These are phyloP conservation scores for Acrobasis repandana DNA, from an alignment of 2,888 invertebrate genomes.

Conservation along the genomic window DNA sequence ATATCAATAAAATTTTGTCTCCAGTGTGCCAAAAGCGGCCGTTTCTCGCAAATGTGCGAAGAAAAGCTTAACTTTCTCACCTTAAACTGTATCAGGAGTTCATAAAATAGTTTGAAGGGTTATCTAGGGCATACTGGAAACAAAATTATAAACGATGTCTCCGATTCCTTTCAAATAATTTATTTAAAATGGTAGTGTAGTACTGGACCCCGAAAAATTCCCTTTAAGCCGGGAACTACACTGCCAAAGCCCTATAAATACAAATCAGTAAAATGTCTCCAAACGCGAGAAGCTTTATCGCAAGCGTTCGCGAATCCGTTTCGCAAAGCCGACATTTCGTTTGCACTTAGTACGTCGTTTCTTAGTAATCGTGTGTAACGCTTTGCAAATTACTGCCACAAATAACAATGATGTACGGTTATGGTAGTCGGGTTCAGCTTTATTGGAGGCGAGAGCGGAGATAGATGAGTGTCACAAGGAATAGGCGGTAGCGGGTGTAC, in stretches of 20 bases:
- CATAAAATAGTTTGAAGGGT: too few relatives aligned
- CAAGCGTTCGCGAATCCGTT: conserved; percentile 15
- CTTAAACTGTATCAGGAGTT: too few relatives aligned
- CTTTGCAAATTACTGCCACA: conserved; percentile 70
- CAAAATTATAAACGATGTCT: too few relatives aligned
- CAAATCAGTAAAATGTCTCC: background rate
- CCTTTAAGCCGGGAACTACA: too few relatives aligned
- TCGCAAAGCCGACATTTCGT: conserved; percentile 50
- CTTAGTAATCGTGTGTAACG: conserved; percentile 68
- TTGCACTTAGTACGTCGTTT: conserved; percentile 54
- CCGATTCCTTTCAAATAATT: too few relatives aligned
- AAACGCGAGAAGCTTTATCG: conserved; percentile 1
- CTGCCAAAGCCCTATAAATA: background rate
- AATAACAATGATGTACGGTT: conserved; percentile 77
- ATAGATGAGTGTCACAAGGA: background rate
- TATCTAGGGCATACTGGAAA: too few relatives aligned
- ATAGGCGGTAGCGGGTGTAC: background rate
- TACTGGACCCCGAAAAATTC: too few relatives aligned
- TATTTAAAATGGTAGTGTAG: too few relatives aligned
- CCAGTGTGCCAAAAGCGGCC: too few relatives aligned
- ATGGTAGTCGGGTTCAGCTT: conserved; percentile 46
- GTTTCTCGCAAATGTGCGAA: too few relatives aligned
- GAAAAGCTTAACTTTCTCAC: too few relatives aligned
- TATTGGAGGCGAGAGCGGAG: conserved; percentile 31
- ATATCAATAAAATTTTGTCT: too few relatives aligned